phyloP scores from a whole-genome alignment of 2,797 vertebrate genomes.

The Muscicapa striata region DNA sequence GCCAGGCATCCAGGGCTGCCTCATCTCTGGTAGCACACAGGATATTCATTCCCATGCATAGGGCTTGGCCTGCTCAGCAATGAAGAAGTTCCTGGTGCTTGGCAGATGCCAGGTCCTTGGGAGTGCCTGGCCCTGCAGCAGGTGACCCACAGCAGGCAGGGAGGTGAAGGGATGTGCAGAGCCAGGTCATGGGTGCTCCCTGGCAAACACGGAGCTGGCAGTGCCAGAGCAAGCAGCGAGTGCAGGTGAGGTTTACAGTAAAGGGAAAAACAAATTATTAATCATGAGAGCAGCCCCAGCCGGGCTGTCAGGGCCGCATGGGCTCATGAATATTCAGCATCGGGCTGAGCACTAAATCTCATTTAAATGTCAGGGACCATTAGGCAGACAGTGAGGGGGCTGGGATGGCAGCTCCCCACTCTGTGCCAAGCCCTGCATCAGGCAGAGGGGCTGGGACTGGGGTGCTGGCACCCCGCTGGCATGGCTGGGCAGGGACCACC shows the following conservation, averaged over 20 bases:
- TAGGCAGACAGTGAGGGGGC: constrained; percentile 67
- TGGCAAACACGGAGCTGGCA: rapidly evolving
- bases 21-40: rapidly evolving
- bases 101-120: background rate
- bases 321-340: constrained; percentile 72
- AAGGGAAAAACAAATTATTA: constrained; percentile 72
- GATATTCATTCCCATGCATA: rapidly evolving
- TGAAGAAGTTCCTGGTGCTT: background rate
- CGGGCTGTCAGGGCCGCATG: constrained; percentile 69
- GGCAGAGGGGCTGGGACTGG: rapidly evolving
- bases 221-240: background rate
- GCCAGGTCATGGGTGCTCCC: background rate
- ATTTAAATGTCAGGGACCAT: constrained; percentile 75
- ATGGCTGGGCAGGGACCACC: rapidly evolving
- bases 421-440: background rate
- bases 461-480: background rate
- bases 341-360: constrained; percentile 73
- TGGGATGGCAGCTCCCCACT: constrained; percentile 45
- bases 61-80: rapidly evolving
- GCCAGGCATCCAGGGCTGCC: background rate
- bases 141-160: background rate
- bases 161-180: background rate
- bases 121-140: background rate
- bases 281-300: constrained; percentile 73
- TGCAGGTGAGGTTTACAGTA: constrained; percentile 74